These are phyloP conservation scores for Drosophila melanica DNA, from an alignment of 1,140 invertebrate species.

Conservation along the genomic window DNA sequence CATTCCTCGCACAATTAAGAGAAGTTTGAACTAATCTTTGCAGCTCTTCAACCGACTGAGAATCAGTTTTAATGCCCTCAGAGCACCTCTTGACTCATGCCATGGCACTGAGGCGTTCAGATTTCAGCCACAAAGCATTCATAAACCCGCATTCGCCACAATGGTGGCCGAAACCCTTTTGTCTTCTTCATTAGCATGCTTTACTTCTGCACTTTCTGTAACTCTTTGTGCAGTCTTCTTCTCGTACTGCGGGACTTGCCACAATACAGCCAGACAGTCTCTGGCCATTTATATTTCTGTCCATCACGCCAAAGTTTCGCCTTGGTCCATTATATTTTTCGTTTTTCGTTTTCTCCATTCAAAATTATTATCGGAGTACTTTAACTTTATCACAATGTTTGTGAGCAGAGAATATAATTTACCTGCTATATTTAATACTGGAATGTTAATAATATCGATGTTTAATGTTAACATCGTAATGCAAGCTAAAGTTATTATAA, in stretches of 20 bases:
- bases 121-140: slow-evolving; percentile 45
- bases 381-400: slow-evolving; percentile 30
- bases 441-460: no score
- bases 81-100: slow-evolving; percentile 22
- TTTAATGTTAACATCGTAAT: no score
- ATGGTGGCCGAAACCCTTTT: slow-evolving; percentile 35
- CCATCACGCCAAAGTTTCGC: slow-evolving; percentile 38
- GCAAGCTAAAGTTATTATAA: no score
- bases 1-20: slow-evolving; percentile 25
- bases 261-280: slow-evolving; percentile 9
- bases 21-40: slow-evolving; percentile 22
- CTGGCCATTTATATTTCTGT: slow-evolving; percentile 32
- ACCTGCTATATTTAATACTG: no score
- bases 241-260: neutral
- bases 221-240: slow-evolving; percentile 24
- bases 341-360: slow-evolving; percentile 3
- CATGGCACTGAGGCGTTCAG: slow-evolving; percentile 26
- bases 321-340: slow-evolving; percentile 29
- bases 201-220: slow-evolving; percentile 19
- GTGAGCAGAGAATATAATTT: neutral
- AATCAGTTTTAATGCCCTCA: slow-evolving; percentile 30
- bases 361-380: slow-evolving; percentile 22
- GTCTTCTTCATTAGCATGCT: slow-evolving; percentile 50
- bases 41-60: slow-evolving; percentile 6
- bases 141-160: slow-evolving; percentile 45